phyloP scores from a whole-genome alignment of 2,113 vertebrate genomes.

The Ailurus styani region DNA sequence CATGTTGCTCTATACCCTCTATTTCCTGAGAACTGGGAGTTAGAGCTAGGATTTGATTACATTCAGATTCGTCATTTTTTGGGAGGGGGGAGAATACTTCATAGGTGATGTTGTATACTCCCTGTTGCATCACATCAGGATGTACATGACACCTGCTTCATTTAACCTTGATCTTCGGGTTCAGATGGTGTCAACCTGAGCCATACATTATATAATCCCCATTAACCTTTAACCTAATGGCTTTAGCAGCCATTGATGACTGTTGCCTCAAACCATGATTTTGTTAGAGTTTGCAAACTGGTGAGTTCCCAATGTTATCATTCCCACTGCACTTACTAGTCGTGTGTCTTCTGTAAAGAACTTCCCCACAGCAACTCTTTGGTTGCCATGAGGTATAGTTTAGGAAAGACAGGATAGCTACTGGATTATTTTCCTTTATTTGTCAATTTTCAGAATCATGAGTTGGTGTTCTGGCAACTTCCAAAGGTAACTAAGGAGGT shows the following conservation, averaged over 20 bases:
- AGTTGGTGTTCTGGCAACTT: background rate
- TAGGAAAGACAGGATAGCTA: background rate
- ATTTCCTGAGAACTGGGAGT: background rate
- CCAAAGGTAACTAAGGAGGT: background rate
- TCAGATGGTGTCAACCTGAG: background rate
- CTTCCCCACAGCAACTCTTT: background rate
- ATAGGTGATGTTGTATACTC: background rate
- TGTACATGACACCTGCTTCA: background rate
- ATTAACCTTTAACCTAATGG: background rate
- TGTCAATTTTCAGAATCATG: background rate
- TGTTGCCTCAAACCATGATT: background rate
- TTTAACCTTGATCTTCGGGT: background rate
- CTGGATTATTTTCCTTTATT: background rate
- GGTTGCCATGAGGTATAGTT: background rate
- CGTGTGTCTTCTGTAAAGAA: background rate
- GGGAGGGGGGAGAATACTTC: background rate
- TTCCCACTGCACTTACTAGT: background rate
- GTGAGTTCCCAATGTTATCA: background rate
- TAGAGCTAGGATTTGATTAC: background rate
- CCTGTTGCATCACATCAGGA: background rate
- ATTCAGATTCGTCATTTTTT: background rate
- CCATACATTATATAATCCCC: background rate
- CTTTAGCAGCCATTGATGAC: background rate
- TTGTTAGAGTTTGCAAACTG: background rate
- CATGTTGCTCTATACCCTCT: background rate